Conservation (phyloP, 2,113 vertebrate species). For the Vulpes vulpes region DNA sequence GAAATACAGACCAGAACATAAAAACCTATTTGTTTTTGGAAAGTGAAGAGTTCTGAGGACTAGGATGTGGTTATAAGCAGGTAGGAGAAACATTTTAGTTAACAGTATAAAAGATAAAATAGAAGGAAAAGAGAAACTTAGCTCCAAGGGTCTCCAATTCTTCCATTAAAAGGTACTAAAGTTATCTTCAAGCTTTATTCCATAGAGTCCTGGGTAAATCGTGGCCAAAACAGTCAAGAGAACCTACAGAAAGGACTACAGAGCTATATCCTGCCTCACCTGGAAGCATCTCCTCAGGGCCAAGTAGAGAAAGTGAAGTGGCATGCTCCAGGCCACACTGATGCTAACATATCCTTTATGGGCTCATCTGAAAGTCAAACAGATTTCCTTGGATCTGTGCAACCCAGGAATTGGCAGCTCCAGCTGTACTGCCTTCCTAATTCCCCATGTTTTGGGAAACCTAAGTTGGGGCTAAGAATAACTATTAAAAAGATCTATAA, state of each 20-base stretch:
- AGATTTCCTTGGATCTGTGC: neutral
- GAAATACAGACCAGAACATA: constrained; percentile 44
- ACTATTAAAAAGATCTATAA: constrained; percentile 37
- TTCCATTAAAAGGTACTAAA: constrained; percentile 22
- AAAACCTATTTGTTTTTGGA: constrained; percentile 24
- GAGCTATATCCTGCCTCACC: neutral
- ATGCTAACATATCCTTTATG: neutral
- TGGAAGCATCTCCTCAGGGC: neutral
- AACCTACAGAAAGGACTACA: neutral
- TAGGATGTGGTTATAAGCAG: neutral
- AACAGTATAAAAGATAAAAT: neutral
- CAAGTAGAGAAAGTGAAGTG: neutral
- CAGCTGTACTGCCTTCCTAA: constrained; percentile 9
- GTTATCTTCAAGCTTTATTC: constrained; percentile 25
- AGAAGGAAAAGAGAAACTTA: constrained; percentile 28
- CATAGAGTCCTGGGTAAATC: neutral
- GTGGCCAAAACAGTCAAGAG: neutral
- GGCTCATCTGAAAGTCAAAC: neutral
- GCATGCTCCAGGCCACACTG: neutral
- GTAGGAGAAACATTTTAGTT: constrained; percentile 33
- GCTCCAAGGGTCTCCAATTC: neutral
- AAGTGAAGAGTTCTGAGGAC: constrained; percentile 45
- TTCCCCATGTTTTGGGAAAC: neutral
- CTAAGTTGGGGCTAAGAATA: constrained; percentile 37
- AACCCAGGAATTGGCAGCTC: neutral